Evolutionary conservation across 2,797 vertebrate genomes (phyloP), one percentile per base, ranked within the genome.

Genomic region (Staurois parvus): DNA sequence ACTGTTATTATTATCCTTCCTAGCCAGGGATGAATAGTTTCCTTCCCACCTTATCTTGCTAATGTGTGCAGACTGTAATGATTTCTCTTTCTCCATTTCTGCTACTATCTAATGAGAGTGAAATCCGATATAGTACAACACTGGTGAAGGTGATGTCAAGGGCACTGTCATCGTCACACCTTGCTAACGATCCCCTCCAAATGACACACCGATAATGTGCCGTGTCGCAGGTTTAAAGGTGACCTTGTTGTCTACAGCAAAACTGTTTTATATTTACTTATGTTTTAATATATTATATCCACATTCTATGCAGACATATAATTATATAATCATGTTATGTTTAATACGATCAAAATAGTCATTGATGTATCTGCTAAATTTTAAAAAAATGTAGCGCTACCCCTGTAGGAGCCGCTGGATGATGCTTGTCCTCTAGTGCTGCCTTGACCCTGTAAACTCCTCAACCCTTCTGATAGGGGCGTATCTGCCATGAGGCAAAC

Each of bases 61-160:
- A 68, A 72, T n/a, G 26, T 74, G 74, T 37, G 30, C 40, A 52
- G 40, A 81, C 67, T 48, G 32, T 24, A 29, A 19, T 59, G 9
- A 24, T 56, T 30, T 30, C 68, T 67, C 26, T 21, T 12, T 72
- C 21, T 29, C 37, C 34, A 3, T 45, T 40, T 66, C 85, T 77
- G 56, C 45, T 72, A n/a, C 48, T 72, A 34, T 81, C 19, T 28
- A 70, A 12, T 72, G 21, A 68, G 40, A 68, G 19, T 48, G 15
- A 81, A 69, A 76, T 75, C n/a, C n/a, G 34, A 70, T 85, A 42
- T n/a, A 56, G 9, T 68, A 2, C 26, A 75, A 45, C 59, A 66
- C 13, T 15, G 42, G 52, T 83, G 37, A 83, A 73, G 81, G 73
- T 79, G 76, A 79, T 11, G n/a, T 37, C 76, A 83, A 79, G 69